Percentiles rank a stretch among this genome's conserved stretches.
These are phyloP conservation scores for Mustela lutreola DNA, from an alignment of 2,113 vertebrate genomes.

Conservation along the genomic window DNA sequence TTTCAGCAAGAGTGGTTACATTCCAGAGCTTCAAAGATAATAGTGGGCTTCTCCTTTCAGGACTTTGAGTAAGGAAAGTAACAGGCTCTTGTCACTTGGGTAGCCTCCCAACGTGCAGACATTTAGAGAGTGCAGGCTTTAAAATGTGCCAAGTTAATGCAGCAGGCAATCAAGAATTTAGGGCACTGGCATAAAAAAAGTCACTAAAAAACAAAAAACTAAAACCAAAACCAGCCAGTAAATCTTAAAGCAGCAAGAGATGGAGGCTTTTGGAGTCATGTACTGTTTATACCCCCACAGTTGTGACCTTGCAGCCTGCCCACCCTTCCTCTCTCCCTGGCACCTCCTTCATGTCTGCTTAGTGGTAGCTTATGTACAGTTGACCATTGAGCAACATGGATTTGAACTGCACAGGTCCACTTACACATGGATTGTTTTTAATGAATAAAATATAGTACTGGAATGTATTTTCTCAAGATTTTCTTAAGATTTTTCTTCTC, in stretches of 20 bases:
- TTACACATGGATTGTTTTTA: neutral
- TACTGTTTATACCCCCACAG: neutral
- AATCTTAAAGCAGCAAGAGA: constrained; percentile 19
- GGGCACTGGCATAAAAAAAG: constrained; percentile 38
- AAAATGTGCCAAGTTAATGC: constrained; percentile 14
- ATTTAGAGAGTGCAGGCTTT: neutral
- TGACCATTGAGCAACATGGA: neutral
- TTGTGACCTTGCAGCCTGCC: neutral
- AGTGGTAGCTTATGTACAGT: neutral
- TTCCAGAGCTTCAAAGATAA: neutral
- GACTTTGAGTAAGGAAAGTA: neutral
- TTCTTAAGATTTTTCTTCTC: neutral
- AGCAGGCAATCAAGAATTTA: constrained; percentile 18
- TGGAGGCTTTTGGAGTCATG: neutral
- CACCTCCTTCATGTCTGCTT: neutral
- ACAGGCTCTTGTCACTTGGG: neutral
- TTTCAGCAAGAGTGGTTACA: neutral
- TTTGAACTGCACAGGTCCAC: neutral
- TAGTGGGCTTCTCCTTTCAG: neutral
- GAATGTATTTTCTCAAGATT: neutral
- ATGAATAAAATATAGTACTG: neutral
- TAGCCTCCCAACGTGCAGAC: neutral
- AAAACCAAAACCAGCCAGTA: neutral
- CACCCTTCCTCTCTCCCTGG: neutral
- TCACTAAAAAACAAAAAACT: neutral